Percentiles rank a stretch among this genome's conserved stretches.
These are phyloP conservation scores for Menura novaehollandiae DNA, from an alignment of 2,113 vertebrate species.

Conservation along the genomic window DNA sequence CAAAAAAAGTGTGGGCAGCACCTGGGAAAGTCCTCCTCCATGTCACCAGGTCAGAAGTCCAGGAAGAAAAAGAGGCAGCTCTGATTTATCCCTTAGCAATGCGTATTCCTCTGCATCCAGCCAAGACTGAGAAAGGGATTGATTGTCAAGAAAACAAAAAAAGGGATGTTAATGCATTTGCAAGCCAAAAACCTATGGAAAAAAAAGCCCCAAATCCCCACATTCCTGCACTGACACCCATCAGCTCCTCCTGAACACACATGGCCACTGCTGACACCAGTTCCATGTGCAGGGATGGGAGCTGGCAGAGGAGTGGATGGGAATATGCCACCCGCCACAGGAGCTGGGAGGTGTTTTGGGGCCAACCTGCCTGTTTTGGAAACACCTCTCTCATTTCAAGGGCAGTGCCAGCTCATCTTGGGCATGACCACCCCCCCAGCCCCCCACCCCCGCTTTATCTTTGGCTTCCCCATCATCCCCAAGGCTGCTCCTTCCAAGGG, in stretches of 20 bases:
- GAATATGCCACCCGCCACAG: background rate
- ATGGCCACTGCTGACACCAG: background rate
- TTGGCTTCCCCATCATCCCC: background rate
- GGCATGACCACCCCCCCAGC: background rate
- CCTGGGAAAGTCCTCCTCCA: background rate
- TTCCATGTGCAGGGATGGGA: background rate
- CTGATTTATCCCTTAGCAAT: background rate
- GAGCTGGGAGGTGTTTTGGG: background rate
- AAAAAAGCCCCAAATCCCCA: background rate
- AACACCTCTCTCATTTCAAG: background rate
- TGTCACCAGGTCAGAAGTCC: background rate
- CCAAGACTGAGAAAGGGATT: background rate
- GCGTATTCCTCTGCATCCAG: accelerated
- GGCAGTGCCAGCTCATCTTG: background rate
- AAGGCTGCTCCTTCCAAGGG: background rate
- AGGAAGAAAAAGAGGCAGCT: background rate
- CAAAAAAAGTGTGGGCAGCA: background rate
- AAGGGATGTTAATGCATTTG: background rate
- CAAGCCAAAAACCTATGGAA: background rate
- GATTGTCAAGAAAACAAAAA: background rate
- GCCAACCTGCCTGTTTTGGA: background rate
- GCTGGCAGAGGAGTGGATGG: background rate
- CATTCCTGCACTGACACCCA: background rate
- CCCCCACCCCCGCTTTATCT: background rate
- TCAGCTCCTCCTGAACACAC: background rate